Conservation (phyloP, 2,113 vertebrate species). For the Albula glossodonta region DNA sequence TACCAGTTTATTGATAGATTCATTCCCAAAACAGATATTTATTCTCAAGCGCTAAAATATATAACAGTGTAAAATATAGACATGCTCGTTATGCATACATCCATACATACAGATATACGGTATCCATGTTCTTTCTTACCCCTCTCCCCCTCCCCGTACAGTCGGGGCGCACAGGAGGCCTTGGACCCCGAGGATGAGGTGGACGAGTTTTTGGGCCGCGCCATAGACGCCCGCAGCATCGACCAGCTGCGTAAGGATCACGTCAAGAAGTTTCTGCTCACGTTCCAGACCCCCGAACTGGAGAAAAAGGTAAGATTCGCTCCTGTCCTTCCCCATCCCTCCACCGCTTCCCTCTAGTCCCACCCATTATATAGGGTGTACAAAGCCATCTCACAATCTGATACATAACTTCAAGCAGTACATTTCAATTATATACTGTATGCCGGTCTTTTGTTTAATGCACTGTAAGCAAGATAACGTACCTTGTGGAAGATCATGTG, state of each 20-base stretch:
- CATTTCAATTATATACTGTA: not conserved
- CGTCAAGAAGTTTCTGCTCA: constrained; percentile 91
- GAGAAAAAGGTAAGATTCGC: constrained; percentile 84
- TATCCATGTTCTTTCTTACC: not conserved
- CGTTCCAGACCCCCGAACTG: constrained; percentile 89
- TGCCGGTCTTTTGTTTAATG: too few species aligned
- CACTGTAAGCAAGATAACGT: too few species aligned
- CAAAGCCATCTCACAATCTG: too few species aligned
- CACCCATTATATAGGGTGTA: too few species aligned
- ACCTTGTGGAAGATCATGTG: too few species aligned
- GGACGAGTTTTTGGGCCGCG: constrained; percentile 90
- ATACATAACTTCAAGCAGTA: not conserved
- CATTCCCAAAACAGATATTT: too few species aligned
- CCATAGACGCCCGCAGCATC: constrained; percentile 93
- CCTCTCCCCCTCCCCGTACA: constrained; percentile 43
- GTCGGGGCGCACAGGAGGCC: constrained; percentile 87
- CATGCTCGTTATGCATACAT: too few species aligned
- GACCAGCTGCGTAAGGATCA: constrained; percentile 96
- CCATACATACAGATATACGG: too few species aligned
- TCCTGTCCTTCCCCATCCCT: not conserved
- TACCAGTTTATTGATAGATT: too few species aligned
- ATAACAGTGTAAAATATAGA: too few species aligned
- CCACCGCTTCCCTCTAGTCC: not conserved
- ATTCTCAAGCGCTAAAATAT: too few species aligned
- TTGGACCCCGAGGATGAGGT: constrained; percentile 94